Base-by-base conservation (phyloP, 1,140 invertebrate genomes). In the Hermetia illucens region DNA sequence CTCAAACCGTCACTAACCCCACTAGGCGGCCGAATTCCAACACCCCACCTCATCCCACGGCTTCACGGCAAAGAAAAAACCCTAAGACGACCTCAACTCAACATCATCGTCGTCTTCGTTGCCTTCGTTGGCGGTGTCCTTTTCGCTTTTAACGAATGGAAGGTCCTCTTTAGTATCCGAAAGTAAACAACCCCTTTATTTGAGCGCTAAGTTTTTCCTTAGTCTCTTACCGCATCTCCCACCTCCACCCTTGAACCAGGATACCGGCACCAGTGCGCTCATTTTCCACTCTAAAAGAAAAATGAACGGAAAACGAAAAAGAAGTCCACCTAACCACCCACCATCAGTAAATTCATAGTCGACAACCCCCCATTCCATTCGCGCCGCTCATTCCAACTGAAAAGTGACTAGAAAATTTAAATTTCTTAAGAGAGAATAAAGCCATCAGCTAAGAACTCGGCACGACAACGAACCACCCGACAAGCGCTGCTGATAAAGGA, bases 151-250 rank as follows among this genome's bases (percentile, higher is more conserved):
- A 13, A 27, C 8, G 13, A 27, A 27, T 13, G 13, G 24, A 27
- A 27, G 13, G 24, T 27, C 24, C 24, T 27, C n/a, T n/a, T n/a
- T 9, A 27, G 24, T 13, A 27, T 27, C 24, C 13, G 24, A 27
- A 27, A 27, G 24, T 27, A 27, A 27, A 27, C 24, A 27, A 27
- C 24, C 24, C 24, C 24, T 27, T 27, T n/a, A n/a, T n/a, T 27
- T 27, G 13, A 9, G 24, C 24, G 24, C 24, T 27, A 8, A 27
- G 24, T 13, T 27, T 27, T 27, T 13, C 24, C 13, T 8, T 13
- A 8, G 24, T 13, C 24, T 27, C 24, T 13, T 27, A 13, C 24
- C 24, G 24, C 24, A 27, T 13, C 24, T 9, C 24, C 24, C 24
- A 13, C 24, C 24, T 27, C 24, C 8, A 27, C 24, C 24, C 24